A percentile compares a stretch with the other conserved stretches of the same genome.
phyloP scores from a whole-genome alignment of 2,888 invertebrate species.

The Oscheius onirici region DNA sequence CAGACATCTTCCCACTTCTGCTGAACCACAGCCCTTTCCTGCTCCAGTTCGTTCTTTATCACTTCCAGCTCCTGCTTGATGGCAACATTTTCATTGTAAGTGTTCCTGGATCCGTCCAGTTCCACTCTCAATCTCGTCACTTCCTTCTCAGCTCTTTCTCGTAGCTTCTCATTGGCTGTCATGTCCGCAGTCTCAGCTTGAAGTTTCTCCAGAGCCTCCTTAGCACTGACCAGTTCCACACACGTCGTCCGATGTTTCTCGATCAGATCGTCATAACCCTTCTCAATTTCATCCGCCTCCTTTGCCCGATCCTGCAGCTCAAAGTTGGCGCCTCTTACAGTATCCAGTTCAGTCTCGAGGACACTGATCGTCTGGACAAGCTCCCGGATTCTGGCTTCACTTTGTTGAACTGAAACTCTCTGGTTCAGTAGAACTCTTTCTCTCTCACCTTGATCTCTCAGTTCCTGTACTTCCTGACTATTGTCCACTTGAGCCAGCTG shows the following conservation, averaged over 20 bases:
- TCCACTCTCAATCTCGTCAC: background rate
- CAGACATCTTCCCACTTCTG: constrained; percentile 38
- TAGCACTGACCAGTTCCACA: background rate
- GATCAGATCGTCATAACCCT: constrained; percentile 14
- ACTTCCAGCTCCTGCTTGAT: constrained; percentile 29
- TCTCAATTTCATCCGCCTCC: background rate
- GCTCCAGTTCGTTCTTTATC: constrained; percentile 35
- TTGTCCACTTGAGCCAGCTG: background rate
- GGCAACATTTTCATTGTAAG: constrained; percentile 27
- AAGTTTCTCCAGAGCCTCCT: constrained; percentile 6
- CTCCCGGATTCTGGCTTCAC: constrained; percentile 5
- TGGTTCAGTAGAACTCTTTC: background rate
- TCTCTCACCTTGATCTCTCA: background rate
- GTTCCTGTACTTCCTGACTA: constrained; percentile 7
- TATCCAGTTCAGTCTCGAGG: background rate
- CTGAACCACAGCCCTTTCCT: constrained; percentile 36
- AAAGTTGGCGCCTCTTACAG: background rate
- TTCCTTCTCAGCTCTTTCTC: constrained; percentile 8
- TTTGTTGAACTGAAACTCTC: background rate
- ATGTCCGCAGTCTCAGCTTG: background rate
- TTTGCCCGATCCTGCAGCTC: constrained; percentile 1
- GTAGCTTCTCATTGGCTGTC: background rate
- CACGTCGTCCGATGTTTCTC: constrained; percentile 20
- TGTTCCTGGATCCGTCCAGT: background rate
- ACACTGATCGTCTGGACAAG: background rate